Evolutionary conservation across 37 sponge, comb jelly and placozoan genomes (phyloP), one percentile per base, ranked within the genome.

Genomic region (Halisarca cf. caerulea): DNA sequence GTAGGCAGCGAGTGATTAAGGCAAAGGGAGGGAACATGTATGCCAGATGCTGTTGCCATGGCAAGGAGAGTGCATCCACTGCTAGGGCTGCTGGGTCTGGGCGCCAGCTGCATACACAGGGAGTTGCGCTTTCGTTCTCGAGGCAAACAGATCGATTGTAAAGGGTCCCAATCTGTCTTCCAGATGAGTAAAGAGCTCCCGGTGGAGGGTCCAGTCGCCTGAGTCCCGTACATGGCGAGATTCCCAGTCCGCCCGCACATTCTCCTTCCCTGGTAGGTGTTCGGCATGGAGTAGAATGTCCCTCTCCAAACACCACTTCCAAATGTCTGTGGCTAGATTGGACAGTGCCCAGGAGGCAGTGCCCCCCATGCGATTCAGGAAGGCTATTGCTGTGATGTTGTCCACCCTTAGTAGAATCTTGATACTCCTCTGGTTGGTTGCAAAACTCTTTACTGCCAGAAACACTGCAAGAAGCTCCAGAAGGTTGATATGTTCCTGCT

Each of bases 261-360:
- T 79, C 33, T 39, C 41, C 45, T 44, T 25, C 18, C 89, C 89
- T 20, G 85, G 89, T 9, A 89, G 85, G 38, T 89, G 62, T 24
- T 79, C 81, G 39, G 89, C 89, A 59, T 78, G 77, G 0, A 84
- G 2, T 2, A 75, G 57, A 34, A 89, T 84, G 35, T 66, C 80
- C 80, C 74, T 61, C 75, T 80, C 84, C 0, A 89, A 59, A 45
- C 82, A 85, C 85, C 89, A 89, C 24, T 81, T 60, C 89, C 89
- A 89, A 4, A 80, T 66, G 21, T 45, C 8, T 44, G 40, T 35
- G n/a, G 82, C 86, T 64, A 37, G 0, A 0, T 64, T 18, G 3
- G 82, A 18, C 38, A 81, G 87, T 0, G 3, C 27, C n/a, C 30
- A 64, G 8, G 75, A 84, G 14, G 54, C 35, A 7, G 81, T 89